Evolutionary conservation across 2,797 vertebrate species (phyloP), one percentile per base, ranked within the genome.

Genomic region (Sternotherus odoratus): DNA sequence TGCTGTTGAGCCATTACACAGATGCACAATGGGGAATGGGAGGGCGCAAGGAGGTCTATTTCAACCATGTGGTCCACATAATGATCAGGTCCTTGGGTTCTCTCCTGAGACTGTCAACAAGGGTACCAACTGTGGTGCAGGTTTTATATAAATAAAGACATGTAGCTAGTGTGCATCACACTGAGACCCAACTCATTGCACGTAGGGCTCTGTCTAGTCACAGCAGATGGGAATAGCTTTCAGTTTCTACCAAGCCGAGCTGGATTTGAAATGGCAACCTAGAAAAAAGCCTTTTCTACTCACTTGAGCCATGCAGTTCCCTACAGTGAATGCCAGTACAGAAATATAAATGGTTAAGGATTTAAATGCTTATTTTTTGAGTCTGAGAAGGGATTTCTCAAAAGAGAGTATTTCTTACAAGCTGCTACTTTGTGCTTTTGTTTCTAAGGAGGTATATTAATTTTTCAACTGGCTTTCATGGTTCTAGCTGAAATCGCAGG

Each of bases 251-350:
- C 69, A 54, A 72, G 2, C 51, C 7, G 85, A 79, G 83, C 10
- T 81, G 23, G 19, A 36, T 88, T 39, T 92, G 89, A 91, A 85
- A 85, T 33, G 85, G 36, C 33, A 82, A 1, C 21, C 56, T 90
- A n/a, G 92, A 93, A 49, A 4, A 88, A 95, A 84, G 54, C 26
- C 48, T 95, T 91, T 90, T 89, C 4, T 60, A 66, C 77, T 12
- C 72, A 83, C 90, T 93, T 90, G 77, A 91, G 79, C 79, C 2
- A 66, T 56, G 54, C 26, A 81, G 13, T 86, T 28, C 54, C 85
- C 85, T 83, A 30, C 80, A 75, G 86, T 92, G 51, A 85, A 77
- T 1, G 85, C 6, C 75, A 92, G 88, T 95, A 77, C 2, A 83
- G 39, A 96, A 94, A 87, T 83, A 88, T 15, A 75, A 91, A 10